Conservation (phyloP, 2,888 invertebrate species). For the Macrophya annulata region DNA sequence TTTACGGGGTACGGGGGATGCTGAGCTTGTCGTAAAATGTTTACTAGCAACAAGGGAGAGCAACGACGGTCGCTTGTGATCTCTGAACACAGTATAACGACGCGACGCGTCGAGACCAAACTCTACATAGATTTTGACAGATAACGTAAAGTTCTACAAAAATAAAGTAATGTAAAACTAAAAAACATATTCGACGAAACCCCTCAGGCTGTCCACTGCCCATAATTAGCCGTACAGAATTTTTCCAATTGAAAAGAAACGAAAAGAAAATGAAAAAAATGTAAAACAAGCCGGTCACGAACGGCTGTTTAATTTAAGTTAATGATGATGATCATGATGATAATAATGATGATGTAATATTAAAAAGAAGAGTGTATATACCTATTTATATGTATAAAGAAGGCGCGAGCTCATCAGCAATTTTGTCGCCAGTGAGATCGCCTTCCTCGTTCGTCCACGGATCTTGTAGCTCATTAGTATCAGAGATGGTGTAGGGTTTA, state of each 20-base stretch:
- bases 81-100: slow-evolving; percentile 12
- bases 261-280: too few species aligned
- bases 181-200: not conserved
- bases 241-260: too few species aligned
- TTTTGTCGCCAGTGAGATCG: slow-evolving; percentile 46
- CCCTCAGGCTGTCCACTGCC: not conserved
- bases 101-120: not conserved
- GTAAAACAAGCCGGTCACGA: not conserved
- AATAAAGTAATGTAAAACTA: not conserved
- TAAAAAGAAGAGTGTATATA: not conserved
- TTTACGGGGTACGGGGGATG: slow-evolving; percentile 32
- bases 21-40: slow-evolving; percentile 54
- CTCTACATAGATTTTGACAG: slow-evolving; percentile 1
- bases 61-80: slow-evolving; percentile 21
- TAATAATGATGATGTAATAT: slow-evolving; percentile 1
- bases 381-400: not conserved
- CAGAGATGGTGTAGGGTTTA: slow-evolving; percentile 55
- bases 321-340: not conserved
- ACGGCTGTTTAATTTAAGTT: not conserved
- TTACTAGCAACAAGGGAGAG: slow-evolving; percentile 50
- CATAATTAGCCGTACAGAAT: not conserved
- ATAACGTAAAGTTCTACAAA: not conserved
- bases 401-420: slow-evolving; percentile 37
- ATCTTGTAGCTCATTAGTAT: slow-evolving; percentile 55
- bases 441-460: slow-evolving; percentile 44